Evolutionary conservation across 2,113 vertebrate species (phyloP).

Genomic region (Chaetodon auriga): DNA sequence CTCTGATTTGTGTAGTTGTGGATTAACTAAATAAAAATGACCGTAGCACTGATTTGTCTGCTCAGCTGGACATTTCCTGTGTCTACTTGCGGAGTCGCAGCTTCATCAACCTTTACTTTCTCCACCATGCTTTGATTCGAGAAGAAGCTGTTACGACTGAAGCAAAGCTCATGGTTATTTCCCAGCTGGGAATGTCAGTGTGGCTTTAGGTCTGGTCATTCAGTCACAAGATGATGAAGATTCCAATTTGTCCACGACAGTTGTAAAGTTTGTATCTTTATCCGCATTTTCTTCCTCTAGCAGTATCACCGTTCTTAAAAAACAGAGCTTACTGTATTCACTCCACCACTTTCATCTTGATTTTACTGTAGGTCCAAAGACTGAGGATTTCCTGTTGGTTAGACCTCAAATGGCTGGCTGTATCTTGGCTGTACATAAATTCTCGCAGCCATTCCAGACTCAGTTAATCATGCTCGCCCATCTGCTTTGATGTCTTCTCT

Average conservation of each 20-base stretch:
- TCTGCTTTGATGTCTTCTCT: conserved; percentile 77
- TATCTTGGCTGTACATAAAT: conserved; percentile 60
- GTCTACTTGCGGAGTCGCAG: neutral
- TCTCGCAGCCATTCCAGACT: conserved; percentile 53
- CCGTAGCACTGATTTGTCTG: conserved; percentile 4
- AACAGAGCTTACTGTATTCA: neutral
- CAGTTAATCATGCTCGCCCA: conserved; percentile 62
- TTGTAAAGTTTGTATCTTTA: neutral
- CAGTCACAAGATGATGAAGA: neutral
- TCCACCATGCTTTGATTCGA: neutral
- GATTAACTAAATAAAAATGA: conserved; percentile 21
- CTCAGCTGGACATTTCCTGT: conserved; percentile 3
- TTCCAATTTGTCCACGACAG: neutral
- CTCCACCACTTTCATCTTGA: conserved; percentile 32
- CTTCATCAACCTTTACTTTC: neutral
- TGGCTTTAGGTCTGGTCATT: neutral
- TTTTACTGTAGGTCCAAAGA: conserved; percentile 32
- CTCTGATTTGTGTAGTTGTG: conserved; percentile 10
- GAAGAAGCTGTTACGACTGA: neutral
- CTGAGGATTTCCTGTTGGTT: conserved; percentile 32
- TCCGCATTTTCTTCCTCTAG: neutral
- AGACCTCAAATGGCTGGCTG: conserved; percentile 44
- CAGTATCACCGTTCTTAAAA: neutral
- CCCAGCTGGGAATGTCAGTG: neutral
- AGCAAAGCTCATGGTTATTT: neutral